Evolutionary conservation across 2,888 invertebrate genomes (phyloP).

Genomic region (Eupithecia pulchellata): DNA sequence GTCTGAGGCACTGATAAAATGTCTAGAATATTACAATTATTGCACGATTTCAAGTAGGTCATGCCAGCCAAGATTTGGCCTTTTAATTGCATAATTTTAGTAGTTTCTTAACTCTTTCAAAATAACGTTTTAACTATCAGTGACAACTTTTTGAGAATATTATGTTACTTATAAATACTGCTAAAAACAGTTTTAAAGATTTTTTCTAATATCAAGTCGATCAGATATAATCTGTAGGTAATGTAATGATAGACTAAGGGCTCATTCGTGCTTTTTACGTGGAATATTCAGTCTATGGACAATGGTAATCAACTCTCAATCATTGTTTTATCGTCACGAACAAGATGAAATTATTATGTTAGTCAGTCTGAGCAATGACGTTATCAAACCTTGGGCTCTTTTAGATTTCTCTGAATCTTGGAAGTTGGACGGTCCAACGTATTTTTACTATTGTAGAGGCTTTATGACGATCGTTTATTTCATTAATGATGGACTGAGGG

Average conservation of each 20-base stretch:
- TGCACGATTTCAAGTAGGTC: constrained; percentile 46
- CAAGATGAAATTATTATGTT: constrained; percentile 53
- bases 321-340: constrained; percentile 63
- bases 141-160: neutral
- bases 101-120: constrained; percentile 45
- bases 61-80: constrained; percentile 43
- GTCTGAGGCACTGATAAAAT: constrained; percentile 11
- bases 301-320: constrained; percentile 60
- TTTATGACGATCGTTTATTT: too few species aligned
- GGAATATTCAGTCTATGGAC: constrained; percentile 49
- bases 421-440: neutral
- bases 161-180: neutral
- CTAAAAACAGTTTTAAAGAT: neutral
- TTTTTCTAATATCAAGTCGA: constrained; percentile 36
- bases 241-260: constrained; percentile 55
- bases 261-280: constrained; percentile 51
- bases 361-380: constrained; percentile 43
- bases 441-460: too few species aligned
- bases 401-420: constrained; percentile 32
- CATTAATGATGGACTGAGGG: too few species aligned
- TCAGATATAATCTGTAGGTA: constrained; percentile 35
- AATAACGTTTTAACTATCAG: constrained; percentile 36
- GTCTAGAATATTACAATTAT: constrained; percentile 43
- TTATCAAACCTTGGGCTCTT: constrained; percentile 42
- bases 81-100: constrained; percentile 44